Evolutionary conservation across 23 tunicate species (phyloP).

Genomic region (Aplidium turbinatum): DNA sequence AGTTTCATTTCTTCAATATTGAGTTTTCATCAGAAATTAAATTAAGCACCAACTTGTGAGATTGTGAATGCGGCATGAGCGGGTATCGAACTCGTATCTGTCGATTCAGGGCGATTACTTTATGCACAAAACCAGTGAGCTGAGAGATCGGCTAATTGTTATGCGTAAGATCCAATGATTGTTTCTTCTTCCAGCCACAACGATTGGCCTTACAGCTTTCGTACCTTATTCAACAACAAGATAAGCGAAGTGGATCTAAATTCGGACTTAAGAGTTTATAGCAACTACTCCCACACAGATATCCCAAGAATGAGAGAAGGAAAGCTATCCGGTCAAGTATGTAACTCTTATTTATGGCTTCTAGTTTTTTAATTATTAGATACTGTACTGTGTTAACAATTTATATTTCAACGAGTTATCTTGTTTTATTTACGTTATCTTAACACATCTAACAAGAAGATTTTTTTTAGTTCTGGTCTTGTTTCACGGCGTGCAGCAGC

Average conservation of each 20-base stretch:
- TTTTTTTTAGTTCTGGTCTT: conserved; percentile 65
- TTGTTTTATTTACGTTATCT: not conserved
- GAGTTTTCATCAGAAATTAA: no score
- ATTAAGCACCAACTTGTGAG: no score
- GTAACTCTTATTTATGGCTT: not conserved
- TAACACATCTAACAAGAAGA: not conserved
- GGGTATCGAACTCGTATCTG: no score
- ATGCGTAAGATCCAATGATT: no score
- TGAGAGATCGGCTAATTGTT: no score
- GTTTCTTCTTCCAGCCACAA: conserved; percentile 51
- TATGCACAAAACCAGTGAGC: no score
- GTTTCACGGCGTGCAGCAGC: conserved; percentile 34
- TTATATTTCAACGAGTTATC: no score
- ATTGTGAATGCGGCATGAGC: no score
- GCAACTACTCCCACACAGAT: conserved; percentile 52
- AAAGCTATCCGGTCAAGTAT: conserved; percentile 55
- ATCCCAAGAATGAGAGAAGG: conserved; percentile 47
- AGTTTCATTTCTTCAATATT: no score
- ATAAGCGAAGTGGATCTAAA: conserved; percentile 33
- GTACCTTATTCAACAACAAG: conserved; percentile 14
- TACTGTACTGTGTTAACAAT: no score
- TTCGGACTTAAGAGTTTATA: conserved; percentile 16
- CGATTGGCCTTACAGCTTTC: conserved; percentile 53
- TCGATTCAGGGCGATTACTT: no score
- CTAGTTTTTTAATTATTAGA: no score